A percentile compares a stretch with the other conserved stretches of the same genome.
Evolutionary conservation across 1,140 invertebrate species (phyloP).

Genomic region (Sipha flava): DNA sequence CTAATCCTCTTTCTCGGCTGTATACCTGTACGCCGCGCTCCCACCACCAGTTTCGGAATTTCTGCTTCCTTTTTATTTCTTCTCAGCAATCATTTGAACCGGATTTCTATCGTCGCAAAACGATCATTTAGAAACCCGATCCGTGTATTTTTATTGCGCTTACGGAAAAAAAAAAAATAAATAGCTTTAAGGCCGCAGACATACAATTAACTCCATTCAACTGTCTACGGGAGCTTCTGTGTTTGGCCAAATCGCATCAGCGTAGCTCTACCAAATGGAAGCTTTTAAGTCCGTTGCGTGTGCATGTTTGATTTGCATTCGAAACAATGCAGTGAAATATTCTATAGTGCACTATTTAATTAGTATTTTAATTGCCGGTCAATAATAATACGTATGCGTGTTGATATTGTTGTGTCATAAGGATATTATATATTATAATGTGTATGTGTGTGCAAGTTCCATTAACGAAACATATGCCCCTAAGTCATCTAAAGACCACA

Average conservation of each 20-base stretch:
- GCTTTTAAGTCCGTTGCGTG: neutral
- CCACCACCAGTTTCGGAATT: neutral
- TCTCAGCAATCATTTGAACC: slow-evolving; percentile 2
- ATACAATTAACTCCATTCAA: slow-evolving; percentile 28
- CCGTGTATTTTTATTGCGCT: neutral
- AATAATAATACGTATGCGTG: neutral
- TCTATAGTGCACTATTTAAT: neutral
- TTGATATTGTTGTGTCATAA: neutral
- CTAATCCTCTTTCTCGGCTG: neutral
- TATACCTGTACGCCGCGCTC: neutral
- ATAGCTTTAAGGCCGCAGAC: slow-evolving; percentile 10
- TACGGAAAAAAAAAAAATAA: neutral
- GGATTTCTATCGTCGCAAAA: neutral
- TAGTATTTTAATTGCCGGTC: neutral
- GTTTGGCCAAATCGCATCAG: neutral
- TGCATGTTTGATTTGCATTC: neutral
- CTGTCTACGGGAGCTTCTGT: slow-evolving; percentile 14
- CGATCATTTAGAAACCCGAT: slow-evolving; percentile 27
- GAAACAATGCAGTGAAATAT: neutral
- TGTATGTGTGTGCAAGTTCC: neutral
- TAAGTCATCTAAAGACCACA: neutral
- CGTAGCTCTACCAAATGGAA: neutral
- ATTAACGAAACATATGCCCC: neutral
- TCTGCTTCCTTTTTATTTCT: neutral
- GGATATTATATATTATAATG: no score